Evolutionary conservation across 2,113 vertebrate species (phyloP), one percentile per base, ranked within the genome.

Genomic region (Neoarius graeffei): DNA sequence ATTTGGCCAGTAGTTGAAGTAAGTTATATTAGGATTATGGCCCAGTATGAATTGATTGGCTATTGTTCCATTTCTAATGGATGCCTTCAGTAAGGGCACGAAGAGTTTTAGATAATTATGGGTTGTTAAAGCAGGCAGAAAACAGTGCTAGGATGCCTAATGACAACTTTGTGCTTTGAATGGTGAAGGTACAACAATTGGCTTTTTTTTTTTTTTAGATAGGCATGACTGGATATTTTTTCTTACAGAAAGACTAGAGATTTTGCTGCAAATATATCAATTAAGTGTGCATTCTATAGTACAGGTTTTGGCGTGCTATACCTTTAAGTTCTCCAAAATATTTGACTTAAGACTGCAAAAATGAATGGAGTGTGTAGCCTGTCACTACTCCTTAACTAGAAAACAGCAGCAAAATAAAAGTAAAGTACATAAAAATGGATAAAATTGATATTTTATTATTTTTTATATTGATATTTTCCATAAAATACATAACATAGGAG

Each of bases 81-180:
- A 64, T 1, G 71, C 35, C 59, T 56, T 57, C 25, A 71, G 15
- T 62, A 54, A 48, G 3, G 57, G 10, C 71, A 62, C 3, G 0
- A n/a, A 35, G 50, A 71, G 52, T 9, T 85, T 11, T 27, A 85
- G 83, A 5, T 62, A 76, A 77, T 85, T 60, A 76, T 73, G 54
- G 14, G 6, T 74, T 60, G 48, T 25, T 60, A 48, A 23, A 48
- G 50, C 67, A 54, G n/a, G n/a, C 52, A 35, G 54, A 23, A 57
- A 85, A 48, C 23, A 25, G 52, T 76, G 30, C 20, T 25, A 59
- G 27, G n/a, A 1, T 73, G 83, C 27, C 54, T 59, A 71, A 57
- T 85, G 66, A 85, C n/a, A 25, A 19, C 25, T 11, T 42, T 48
- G 54, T 48, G 20, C 52, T 59, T 56, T 52, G n/a, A 73, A 71